Evolutionary conservation across 2,888 invertebrate species (phyloP), one percentile per base, ranked within the genome.

Genomic region (Saturnia japonica): DNA sequence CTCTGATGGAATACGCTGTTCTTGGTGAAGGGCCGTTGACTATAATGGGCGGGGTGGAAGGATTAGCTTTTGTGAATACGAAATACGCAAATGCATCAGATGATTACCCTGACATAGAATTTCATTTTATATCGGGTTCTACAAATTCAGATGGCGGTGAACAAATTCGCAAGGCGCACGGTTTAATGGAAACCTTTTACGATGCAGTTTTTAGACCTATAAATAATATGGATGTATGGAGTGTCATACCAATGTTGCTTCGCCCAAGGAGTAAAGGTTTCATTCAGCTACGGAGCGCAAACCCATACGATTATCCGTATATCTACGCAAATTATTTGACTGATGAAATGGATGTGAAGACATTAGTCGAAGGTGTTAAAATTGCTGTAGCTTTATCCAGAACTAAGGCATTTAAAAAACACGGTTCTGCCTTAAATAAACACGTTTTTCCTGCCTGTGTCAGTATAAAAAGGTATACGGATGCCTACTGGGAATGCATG

Each of bases 261-360:
- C 95, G 99, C 34, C 98, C 99, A 0, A 96, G 95, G 77, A 98
- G 98, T 82, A 95, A 95, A 79, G 99, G 99, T 0, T 94, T 95
- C 42, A 96, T 99, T 40, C 97, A 96, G 77, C 88, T 99, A 28
- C 95, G 97, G 12, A 97, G 97, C 76, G 95, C 95, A 19, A 97
- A 98, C 87, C 99, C 99, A 0, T 96, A 96, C 77, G 97, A 98
- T 72, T 97, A 97, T 80, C 99, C 99, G 0, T 94, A 97, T 72
- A 98, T 99, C 71, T 97, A 98, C 80, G 98, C 99, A 0, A 99
- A 99, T 85, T 99, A 99, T 85, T 95, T 99, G 81, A 89, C 95
- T 25, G 97, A 98, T 71, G 90, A 97, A 28, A 93, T 95, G 74
- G 99, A 99, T 79, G 94, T 97, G 74, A 96, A 96, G 74, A 96